Conservation (phyloP, 2,113 vertebrate species). For the Notechis scutatus region DNA sequence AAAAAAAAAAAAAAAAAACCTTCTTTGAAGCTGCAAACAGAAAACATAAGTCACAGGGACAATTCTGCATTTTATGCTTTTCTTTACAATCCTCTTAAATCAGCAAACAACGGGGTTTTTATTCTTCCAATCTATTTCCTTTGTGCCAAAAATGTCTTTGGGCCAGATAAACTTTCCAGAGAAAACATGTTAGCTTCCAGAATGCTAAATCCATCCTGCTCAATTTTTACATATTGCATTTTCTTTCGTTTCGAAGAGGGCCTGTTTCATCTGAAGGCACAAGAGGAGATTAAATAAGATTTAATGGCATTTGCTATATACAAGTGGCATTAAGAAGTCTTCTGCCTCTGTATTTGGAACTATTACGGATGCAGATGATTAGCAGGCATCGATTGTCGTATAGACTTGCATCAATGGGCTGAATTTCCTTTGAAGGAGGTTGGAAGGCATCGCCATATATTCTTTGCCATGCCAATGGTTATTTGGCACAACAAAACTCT, state of each 20-base stretch:
- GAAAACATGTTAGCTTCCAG: conserved; percentile 77
- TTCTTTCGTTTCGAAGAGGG: conserved; percentile 65
- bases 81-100: conserved; percentile 66
- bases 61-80: conserved; percentile 52
- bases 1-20: conserved; percentile 2
- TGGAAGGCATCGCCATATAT: background rate
- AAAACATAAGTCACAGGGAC: conserved; percentile 59
- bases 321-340: background rate
- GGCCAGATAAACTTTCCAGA: conserved; percentile 77
- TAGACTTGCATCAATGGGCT: background rate
- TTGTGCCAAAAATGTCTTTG: conserved; percentile 67
- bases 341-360: background rate
- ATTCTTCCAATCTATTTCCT: conserved; percentile 67
- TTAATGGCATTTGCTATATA: background rate
- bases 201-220: conserved; percentile 53
- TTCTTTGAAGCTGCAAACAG: conserved; percentile 30
- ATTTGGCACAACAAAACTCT: background rate
- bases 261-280: conserved; percentile 52
- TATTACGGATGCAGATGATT: background rate
- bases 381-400: background rate
- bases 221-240: conserved; percentile 58
- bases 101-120: conserved; percentile 71
- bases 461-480: background rate
- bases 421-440: background rate
- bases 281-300: background rate